These are phyloP conservation scores for Protodeltote pygarga DNA, from an alignment of 2,888 invertebrate genomes.

Conservation along the genomic window DNA sequence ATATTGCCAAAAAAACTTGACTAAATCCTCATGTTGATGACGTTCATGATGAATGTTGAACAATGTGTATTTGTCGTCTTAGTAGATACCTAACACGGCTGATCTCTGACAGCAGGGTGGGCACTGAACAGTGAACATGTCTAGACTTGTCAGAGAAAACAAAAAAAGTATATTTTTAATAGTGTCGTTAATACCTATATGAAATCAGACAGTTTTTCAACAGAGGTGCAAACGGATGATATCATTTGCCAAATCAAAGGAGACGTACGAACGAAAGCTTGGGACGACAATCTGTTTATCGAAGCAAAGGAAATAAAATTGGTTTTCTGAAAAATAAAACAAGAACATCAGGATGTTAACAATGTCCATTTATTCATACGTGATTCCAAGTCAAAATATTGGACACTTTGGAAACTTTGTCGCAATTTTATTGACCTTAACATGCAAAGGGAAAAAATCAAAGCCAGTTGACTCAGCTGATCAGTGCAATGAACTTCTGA, in stretches of 20 bases:
- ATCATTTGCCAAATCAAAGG: constrained; percentile 63
- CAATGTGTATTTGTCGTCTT: constrained; percentile 76
- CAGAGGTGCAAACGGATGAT: constrained; percentile 63
- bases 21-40: constrained; percentile 70
- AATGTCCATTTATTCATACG: constrained; percentile 52
- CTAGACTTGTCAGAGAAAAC: constrained; percentile 56
- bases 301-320: constrained; percentile 46
- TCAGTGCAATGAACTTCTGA: constrained; percentile 78
- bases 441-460: constrained; percentile 58
- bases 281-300: constrained; percentile 51
- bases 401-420: constrained; percentile 71
- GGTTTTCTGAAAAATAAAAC: constrained; percentile 37
- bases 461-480: constrained; percentile 78
- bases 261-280: constrained; percentile 51
- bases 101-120: constrained; percentile 65
- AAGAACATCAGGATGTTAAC: constrained; percentile 28
- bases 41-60: constrained; percentile 78
- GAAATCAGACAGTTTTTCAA: constrained; percentile 38
- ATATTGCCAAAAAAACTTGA: constrained; percentile 63
- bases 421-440: constrained; percentile 58
- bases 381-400: constrained; percentile 64
- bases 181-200: constrained; percentile 48
- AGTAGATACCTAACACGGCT: constrained; percentile 66
- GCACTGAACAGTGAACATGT: constrained; percentile 70
- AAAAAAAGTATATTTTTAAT: constrained; percentile 58